Evolutionary conservation across 2,797 vertebrate genomes (phyloP).

Genomic region (Phyllotis vaccarum): DNA sequence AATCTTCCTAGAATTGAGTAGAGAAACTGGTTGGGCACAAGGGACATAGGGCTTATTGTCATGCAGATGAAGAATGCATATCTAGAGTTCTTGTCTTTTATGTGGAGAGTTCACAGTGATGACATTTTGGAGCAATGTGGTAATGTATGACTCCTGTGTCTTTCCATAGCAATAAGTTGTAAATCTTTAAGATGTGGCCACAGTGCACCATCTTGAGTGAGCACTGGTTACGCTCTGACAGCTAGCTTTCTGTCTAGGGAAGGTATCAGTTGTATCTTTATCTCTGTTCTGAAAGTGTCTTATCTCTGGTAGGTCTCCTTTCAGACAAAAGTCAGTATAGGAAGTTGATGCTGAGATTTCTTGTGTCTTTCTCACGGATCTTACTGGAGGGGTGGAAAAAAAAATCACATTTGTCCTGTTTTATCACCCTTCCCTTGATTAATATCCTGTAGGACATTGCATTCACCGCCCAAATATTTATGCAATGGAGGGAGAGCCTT

Average conservation of each 20-base stretch:
- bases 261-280: neutral
- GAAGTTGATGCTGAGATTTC: neutral
- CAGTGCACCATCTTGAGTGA: neutral
- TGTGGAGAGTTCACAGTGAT: neutral
- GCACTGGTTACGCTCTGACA: neutral
- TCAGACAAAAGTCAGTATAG: neutral
- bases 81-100: neutral
- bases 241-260: neutral
- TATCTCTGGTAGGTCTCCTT: neutral
- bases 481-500: constrained; percentile 87
- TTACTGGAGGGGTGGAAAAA: neutral
- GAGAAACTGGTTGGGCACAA: neutral
- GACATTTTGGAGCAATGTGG: neutral
- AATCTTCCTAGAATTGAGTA: neutral
- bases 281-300: neutral
- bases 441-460: constrained; percentile 80
- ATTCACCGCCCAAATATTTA: constrained; percentile 68
- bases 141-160: neutral
- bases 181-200: neutral
- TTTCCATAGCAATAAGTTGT: neutral
- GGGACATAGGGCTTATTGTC: neutral
- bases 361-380: neutral
- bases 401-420: neutral
- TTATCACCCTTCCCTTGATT: neutral
- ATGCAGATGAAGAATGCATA: neutral